Conservation (phyloP, 2,888 invertebrate genomes). For the Meloe dianella region DNA sequence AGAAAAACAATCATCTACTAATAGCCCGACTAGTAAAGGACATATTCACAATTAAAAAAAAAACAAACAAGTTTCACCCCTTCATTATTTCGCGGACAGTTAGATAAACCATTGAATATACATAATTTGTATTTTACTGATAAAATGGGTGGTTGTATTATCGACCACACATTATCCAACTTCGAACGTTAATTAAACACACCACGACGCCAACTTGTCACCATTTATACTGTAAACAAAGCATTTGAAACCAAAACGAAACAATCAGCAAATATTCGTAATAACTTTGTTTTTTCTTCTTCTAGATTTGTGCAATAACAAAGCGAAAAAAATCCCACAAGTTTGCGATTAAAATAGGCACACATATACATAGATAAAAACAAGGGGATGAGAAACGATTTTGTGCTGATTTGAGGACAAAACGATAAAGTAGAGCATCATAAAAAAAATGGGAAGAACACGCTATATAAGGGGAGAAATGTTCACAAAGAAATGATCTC, state of each 20-base stretch:
- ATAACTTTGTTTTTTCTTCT: too few relatives aligned
- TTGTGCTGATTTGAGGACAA: neutral
- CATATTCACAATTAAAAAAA: neutral
- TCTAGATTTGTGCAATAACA: too few relatives aligned
- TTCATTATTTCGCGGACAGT: neutral
- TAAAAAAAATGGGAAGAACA: neutral
- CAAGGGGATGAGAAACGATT: neutral
- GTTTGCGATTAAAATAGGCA: neutral
- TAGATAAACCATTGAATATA: neutral
- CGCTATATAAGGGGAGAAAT: neutral
- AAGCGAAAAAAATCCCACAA: neutral
- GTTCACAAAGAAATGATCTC: neutral
- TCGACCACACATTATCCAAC: slow-evolving; percentile 38
- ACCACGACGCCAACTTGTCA: slow-evolving; percentile 36
- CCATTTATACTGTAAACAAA: slow-evolving; percentile 15
- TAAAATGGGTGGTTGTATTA: slow-evolving; percentile 44
- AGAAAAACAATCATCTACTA: neutral
- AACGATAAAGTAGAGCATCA: neutral
- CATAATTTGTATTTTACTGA: slow-evolving; percentile 34
- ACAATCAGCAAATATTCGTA: neutral
- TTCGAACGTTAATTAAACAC: slow-evolving; percentile 46
- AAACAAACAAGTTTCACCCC: neutral
- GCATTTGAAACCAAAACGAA: neutral
- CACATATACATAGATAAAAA: neutral
- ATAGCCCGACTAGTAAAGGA: neutral